These are phyloP conservation scores for Melipona bicolor DNA, from an alignment of 2,888 invertebrate genomes.

Conservation along the genomic window DNA sequence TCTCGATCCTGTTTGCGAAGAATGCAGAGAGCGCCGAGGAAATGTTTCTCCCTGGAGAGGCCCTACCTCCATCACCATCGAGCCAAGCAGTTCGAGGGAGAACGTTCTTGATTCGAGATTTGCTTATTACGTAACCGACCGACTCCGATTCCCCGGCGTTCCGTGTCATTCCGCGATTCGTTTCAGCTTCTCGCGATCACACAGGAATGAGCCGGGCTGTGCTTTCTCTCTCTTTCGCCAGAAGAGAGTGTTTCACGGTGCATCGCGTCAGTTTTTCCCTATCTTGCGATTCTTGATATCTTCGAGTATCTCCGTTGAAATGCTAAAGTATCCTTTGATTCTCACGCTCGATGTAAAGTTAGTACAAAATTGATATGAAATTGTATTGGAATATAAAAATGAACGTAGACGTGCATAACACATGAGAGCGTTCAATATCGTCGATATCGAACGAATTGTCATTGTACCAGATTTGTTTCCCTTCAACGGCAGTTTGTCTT, in stretches of 20 bases:
- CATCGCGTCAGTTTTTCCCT: background rate
- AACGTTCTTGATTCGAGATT: slow-evolving; percentile 37
- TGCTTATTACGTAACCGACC: slow-evolving; percentile 33
- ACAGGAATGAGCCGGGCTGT: too few species aligned
- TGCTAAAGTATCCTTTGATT: background rate
- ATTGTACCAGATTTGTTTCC: background rate
- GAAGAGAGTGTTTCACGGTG: background rate
- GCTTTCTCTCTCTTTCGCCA: background rate
- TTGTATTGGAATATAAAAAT: too few species aligned
- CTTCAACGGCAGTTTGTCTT: background rate
- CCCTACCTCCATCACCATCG: slow-evolving; percentile 1
- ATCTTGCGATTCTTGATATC: too few species aligned
- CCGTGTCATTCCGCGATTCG: background rate
- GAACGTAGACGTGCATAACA: too few species aligned
- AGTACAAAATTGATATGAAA: too few species aligned
- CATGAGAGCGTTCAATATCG: background rate
- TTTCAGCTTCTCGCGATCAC: background rate
- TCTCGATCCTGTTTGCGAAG: background rate
- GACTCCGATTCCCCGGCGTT: background rate
- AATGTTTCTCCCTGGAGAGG: slow-evolving; percentile 34
- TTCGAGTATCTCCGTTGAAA: background rate
- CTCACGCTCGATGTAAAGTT: too few species aligned
- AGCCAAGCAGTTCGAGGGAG: slow-evolving; percentile 10
- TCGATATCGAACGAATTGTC: background rate
- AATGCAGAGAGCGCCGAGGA: slow-evolving; percentile 24